phyloP scores from a whole-genome alignment of 2,888 invertebrate genomes.

The Dendrolimus houi region DNA sequence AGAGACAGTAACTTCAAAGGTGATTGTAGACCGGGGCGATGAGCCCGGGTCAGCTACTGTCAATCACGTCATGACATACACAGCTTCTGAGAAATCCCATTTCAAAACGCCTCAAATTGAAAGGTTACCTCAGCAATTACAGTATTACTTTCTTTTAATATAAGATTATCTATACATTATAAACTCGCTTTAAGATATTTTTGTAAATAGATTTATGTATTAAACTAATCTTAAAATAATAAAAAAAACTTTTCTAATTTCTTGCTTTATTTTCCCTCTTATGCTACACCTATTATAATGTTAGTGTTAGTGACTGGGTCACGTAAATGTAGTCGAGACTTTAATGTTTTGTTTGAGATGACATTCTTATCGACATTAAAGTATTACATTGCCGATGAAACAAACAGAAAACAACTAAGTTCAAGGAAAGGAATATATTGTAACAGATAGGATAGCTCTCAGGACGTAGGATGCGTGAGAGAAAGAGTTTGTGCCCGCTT shows the following conservation, averaged over 20 bases:
- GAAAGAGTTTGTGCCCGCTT: too few species aligned
- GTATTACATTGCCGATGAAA: too few species aligned
- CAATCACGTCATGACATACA: constrained; percentile 61
- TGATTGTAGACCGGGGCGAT: constrained; percentile 49
- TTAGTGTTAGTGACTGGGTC: too few species aligned
- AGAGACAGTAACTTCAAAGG: constrained; percentile 54
- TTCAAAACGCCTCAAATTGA: constrained; percentile 55
- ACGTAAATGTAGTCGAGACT: too few species aligned
- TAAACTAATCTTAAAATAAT: constrained; percentile 24
- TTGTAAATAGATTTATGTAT: constrained; percentile 49
- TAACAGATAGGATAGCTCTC: too few species aligned
- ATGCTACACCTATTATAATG: too few species aligned
- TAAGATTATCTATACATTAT: constrained; percentile 1
- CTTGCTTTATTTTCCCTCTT: neutral
- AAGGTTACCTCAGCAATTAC: constrained; percentile 58
- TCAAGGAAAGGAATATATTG: too few species aligned
- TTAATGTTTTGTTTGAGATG: too few species aligned
- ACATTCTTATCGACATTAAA: too few species aligned
- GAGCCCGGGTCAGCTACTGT: constrained; percentile 55
- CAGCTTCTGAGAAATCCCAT: constrained; percentile 56
- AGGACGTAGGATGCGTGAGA: too few species aligned
- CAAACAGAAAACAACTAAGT: too few species aligned
- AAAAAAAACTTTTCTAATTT: constrained; percentile 3
- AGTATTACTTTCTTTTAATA: constrained; percentile 38
- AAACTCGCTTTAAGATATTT: constrained; percentile 31